Evolutionary conservation across 2,113 vertebrate species (phyloP).

Genomic region (Geococcyx californianus): DNA sequence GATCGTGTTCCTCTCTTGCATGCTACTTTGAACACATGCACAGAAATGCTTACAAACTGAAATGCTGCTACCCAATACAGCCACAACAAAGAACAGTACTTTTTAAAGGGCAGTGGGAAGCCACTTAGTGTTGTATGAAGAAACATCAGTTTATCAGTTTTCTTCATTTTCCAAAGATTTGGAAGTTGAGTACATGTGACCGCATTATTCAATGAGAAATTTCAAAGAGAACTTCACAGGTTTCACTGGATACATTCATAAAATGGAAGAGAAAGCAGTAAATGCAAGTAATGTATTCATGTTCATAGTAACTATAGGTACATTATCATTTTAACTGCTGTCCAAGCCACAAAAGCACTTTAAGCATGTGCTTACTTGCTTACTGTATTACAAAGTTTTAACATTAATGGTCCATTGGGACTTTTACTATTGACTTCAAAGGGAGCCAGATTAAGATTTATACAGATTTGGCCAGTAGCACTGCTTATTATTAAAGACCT

Average conservation of each 20-base stretch:
- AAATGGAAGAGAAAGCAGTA: conserved; percentile 31
- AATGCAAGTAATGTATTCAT: neutral
- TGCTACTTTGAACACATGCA: conserved; percentile 23
- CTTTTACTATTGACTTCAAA: conserved; percentile 58
- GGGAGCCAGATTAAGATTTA: conserved; percentile 17
- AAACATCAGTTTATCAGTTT: neutral
- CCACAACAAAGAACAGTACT: conserved; percentile 32
- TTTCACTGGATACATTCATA: neutral
- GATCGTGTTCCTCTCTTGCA: neutral
- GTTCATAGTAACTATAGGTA: neutral
- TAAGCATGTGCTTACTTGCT: conserved; percentile 35
- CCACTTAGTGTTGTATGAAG: neutral
- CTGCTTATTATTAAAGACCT: conserved; percentile 24
- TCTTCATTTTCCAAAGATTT: neutral
- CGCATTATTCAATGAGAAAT: neutral
- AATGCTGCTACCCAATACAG: neutral
- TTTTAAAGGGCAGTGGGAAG: neutral
- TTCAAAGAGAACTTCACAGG: neutral
- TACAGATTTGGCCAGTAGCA: neutral
- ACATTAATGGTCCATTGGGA: conserved; percentile 13
- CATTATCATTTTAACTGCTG: conserved; percentile 5
- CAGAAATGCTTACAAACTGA: conserved; percentile 6
- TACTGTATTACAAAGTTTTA: conserved; percentile 21
- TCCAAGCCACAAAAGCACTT: conserved; percentile 19
- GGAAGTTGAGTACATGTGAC: neutral